Percentiles rank a stretch among this genome's conserved stretches.
Evolutionary conservation across 2,888 invertebrate genomes (phyloP).

Genomic region (Aphrophora alni): DNA sequence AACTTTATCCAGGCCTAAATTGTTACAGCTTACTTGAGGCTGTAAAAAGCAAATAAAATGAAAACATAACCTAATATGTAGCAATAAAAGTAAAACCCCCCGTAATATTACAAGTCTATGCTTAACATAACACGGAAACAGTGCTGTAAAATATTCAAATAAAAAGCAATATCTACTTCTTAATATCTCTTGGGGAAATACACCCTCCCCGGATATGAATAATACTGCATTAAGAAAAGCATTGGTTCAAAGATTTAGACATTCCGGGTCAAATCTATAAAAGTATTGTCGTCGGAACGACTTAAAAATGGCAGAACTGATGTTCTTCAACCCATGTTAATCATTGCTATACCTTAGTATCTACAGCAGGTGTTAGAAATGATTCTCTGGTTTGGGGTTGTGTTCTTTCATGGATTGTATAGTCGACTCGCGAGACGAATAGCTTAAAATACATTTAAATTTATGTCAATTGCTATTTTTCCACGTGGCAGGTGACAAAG

Average conservation of each 20-base stretch:
- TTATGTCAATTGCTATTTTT: too few species aligned
- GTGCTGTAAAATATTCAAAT: background rate
- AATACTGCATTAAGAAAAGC: background rate
- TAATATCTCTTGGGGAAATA: background rate
- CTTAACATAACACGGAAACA: background rate
- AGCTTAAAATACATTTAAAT: too few species aligned
- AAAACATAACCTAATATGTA: too few species aligned
- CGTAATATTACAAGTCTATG: background rate
- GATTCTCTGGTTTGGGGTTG: background rate
- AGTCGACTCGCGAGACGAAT: too few species aligned
- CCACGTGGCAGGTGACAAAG: too few species aligned
- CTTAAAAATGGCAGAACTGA: background rate
- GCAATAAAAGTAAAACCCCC: background rate
- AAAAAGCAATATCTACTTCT: slow-evolving; percentile 6
- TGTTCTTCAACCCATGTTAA: background rate
- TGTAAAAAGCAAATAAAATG: too few species aligned
- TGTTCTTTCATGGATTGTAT: background rate
- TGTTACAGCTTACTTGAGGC: too few species aligned
- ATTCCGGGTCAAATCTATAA: background rate
- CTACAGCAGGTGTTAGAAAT: background rate
- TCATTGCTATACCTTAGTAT: background rate
- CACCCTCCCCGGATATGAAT: background rate
- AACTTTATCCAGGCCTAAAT: too few species aligned
- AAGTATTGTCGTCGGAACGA: background rate
- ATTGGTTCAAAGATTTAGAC: background rate